Evolutionary conservation across 2,888 invertebrate genomes (phyloP).

Genomic region (Iphiclides podalirius): DNA sequence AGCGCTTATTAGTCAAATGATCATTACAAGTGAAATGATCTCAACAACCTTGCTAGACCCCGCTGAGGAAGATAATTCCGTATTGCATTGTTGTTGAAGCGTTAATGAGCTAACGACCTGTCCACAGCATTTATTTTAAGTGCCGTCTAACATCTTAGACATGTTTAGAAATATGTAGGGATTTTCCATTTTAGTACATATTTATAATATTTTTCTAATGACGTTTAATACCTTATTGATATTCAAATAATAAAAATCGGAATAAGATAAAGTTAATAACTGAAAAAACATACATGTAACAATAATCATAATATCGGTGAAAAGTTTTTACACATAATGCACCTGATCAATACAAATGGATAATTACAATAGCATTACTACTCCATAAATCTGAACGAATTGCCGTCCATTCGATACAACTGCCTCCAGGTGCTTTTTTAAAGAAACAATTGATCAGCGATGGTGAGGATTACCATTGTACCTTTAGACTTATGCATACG

Average conservation of each 20-base stretch:
- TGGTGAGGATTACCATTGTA: constrained; percentile 46
- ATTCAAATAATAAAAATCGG: no score
- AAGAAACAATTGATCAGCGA: constrained; percentile 26
- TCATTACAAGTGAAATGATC: constrained; percentile 19
- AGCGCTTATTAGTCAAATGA: background rate
- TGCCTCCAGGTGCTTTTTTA: constrained; percentile 46
- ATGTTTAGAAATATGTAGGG: background rate
- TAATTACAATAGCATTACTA: no score
- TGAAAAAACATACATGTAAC: no score
- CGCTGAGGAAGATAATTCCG: constrained; percentile 17
- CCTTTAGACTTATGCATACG: constrained; percentile 67
- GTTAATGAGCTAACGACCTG: constrained; percentile 13
- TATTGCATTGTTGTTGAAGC: constrained; percentile 10
- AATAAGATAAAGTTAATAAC: no score
- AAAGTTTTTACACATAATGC: no score
- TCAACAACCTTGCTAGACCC: constrained; percentile 13
- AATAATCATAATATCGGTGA: no score
- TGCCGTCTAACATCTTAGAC: background rate
- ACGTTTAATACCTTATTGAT: no score
- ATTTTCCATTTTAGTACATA: no score
- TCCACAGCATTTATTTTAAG: background rate
- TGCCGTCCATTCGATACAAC: constrained; percentile 27
- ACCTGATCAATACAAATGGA: no score
- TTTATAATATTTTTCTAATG: constrained; percentile 12
- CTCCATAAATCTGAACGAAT: no score